Evolutionary conservation across 2,797 vertebrate species (phyloP), one percentile per base, ranked within the genome.

Genomic region (Bradypodion ventrale): DNA sequence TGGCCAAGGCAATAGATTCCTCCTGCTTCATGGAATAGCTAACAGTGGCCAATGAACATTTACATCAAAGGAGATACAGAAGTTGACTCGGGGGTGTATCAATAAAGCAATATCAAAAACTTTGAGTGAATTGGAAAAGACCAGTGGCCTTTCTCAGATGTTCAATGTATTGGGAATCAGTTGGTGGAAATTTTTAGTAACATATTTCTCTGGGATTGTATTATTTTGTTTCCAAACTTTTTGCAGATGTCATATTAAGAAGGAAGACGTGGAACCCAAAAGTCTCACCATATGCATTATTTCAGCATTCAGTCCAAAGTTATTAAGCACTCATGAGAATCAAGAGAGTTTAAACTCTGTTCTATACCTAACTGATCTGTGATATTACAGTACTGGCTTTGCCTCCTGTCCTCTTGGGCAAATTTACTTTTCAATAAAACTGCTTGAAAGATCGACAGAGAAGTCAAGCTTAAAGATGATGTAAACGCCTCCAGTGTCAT

Each of bases 391-490:
- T n/a, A 0, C 5, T 12, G 72, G 16, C 46, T 23, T 87, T 83
- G 44, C 75, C 73, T 10, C 76, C 63, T 84, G 84, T 65, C 79
- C 75, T 85, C 69, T 84, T 81, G 75, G 35, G 78, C 69, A 89
- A 79, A 87, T 87, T 84, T 89, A 70, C 60, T 37, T 87, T 83
- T 29, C 49, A 29, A 37, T 82, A 84, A 49, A 10, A 7, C 70
- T 83, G 29, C 72, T 83, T 84, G 44, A 91, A 93, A 89, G 82
- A 85, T 90, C 88, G 91, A 90, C 72, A 83, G 40, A 82, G 9
- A 25, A 75, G 56, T 84, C 56, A 84, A 69, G 44, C 40, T 7
- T 80, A 78, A 5, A 85, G 32, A 37, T 87, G 86, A 29, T 72
- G 87, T 46, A 74, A 3, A 9, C 0, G 78, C 21, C 86, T 83